Conservation (phyloP, 2,113 vertebrate species). For the Stercorarius parasiticus region DNA sequence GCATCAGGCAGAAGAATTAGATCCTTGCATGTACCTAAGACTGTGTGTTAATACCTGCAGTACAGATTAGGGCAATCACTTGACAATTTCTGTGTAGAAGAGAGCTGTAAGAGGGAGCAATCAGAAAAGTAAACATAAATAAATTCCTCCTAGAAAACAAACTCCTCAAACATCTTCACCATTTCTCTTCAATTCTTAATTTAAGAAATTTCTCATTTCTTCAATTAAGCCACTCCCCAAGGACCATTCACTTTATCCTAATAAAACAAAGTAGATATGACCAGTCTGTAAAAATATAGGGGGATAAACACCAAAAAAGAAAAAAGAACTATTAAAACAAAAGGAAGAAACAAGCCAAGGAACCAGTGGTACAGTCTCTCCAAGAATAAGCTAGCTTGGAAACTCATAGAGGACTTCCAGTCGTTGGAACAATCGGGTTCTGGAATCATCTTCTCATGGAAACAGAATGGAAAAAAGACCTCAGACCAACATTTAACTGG, state of each 20-base stretch:
- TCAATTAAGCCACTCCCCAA: background rate
- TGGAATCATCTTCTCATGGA: background rate
- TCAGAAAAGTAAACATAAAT: background rate
- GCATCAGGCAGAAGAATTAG: background rate
- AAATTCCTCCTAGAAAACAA: background rate
- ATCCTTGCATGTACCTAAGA: background rate
- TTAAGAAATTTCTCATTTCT: background rate
- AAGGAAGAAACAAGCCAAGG: background rate
- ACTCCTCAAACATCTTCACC: background rate
- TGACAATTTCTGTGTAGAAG: background rate
- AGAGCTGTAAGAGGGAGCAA: background rate
- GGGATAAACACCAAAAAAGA: background rate
- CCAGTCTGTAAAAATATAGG: background rate
- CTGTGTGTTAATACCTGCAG: background rate
- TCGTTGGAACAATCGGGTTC: accelerated
- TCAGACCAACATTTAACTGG: background rate
- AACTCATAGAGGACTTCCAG: background rate
- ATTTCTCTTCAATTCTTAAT: no score
- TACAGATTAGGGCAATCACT: background rate
- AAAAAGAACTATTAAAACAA: background rate
- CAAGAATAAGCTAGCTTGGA: background rate
- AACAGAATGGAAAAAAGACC: background rate
- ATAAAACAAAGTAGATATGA: background rate
- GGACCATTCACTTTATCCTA: background rate
- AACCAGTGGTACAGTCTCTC: background rate